Evolutionary conservation across 2,113 vertebrate genomes (phyloP).

Genomic region (Hepsetus odoe): DNA sequence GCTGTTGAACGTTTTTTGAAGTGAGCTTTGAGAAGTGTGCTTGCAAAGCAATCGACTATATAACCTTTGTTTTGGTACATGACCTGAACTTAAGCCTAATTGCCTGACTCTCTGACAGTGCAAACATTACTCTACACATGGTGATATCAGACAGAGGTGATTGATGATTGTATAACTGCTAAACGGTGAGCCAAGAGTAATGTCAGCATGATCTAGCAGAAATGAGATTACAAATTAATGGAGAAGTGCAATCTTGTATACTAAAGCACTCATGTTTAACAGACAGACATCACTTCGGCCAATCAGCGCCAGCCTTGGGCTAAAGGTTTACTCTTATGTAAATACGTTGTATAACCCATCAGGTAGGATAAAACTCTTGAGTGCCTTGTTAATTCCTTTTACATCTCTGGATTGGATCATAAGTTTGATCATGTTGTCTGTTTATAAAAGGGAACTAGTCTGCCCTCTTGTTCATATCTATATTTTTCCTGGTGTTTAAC

Average conservation of each 20-base stretch:
- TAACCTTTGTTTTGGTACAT: slow-evolving; percentile 21
- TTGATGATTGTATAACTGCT: background rate
- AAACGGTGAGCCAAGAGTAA: too few species aligned
- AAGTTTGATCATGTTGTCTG: background rate
- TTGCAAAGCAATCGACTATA: background rate
- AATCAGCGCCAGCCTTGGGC: background rate
- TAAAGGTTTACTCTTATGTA: slow-evolving; percentile 7
- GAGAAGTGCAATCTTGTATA: background rate
- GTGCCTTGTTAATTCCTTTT: background rate
- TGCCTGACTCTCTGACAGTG: slow-evolving; percentile 42
- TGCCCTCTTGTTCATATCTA: background rate
- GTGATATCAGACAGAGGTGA: slow-evolving; percentile 40
- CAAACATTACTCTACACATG: slow-evolving; percentile 61
- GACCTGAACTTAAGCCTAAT: slow-evolving; percentile 38
- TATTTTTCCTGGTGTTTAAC: background rate
- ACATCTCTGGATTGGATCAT: background rate
- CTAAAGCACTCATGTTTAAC: background rate
- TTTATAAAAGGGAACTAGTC: background rate
- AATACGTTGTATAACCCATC: background rate
- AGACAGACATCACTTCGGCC: background rate
- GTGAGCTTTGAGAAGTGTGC: background rate
- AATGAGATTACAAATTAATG: slow-evolving; percentile 11
- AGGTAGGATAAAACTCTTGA: slow-evolving; percentile 9
- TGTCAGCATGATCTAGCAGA: slow-evolving; percentile 26
- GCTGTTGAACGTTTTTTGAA: background rate